These are phyloP conservation scores for Mylabris phalerata DNA, from an alignment of 1,140 invertebrate species.

Conservation along the genomic window DNA sequence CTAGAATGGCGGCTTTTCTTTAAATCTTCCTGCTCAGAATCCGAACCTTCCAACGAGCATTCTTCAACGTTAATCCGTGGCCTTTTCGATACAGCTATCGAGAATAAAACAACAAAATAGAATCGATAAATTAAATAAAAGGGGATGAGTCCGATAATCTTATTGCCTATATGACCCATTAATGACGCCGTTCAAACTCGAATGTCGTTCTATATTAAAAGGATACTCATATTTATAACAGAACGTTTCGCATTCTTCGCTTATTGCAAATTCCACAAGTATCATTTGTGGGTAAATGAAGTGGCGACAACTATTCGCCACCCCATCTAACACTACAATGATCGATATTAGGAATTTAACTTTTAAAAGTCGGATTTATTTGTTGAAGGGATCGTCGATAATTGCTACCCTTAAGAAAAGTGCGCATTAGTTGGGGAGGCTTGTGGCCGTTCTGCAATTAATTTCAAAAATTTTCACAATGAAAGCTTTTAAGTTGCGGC, in stretches of 20 bases:
- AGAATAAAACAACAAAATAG: conserved; percentile 13
- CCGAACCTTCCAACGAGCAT: conserved; percentile 47
- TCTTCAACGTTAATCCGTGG: conserved; percentile 48
- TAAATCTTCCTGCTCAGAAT: conserved; percentile 41
- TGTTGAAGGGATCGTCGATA: too few relatives aligned
- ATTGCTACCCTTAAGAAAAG: too few relatives aligned
- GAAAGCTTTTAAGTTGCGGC: neutral
- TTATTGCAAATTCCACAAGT: conserved; percentile 42
- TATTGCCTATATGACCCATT: conserved; percentile 22
- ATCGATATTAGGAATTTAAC: too few relatives aligned
- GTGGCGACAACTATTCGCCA: conserved; percentile 31
- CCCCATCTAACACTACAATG: conserved; percentile 2
- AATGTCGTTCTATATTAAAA: conserved; percentile 23
- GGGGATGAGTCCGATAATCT: neutral
- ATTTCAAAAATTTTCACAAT: conserved; percentile 1
- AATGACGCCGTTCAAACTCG: conserved; percentile 15
- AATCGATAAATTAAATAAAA: conserved; percentile 1
- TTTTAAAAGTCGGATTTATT: too few relatives aligned
- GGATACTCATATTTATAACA: conserved; percentile 36
- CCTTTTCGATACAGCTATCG: conserved; percentile 48
- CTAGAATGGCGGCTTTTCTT: conserved; percentile 35
- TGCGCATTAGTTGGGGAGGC: too few relatives aligned
- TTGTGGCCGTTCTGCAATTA: too few relatives aligned
- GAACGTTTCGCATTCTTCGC: conserved; percentile 31
- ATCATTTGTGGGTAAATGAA: conserved; percentile 39